These are phyloP conservation scores for Tiaroga cobitis DNA, from an alignment of 2,797 vertebrate species.

Conservation along the genomic window DNA sequence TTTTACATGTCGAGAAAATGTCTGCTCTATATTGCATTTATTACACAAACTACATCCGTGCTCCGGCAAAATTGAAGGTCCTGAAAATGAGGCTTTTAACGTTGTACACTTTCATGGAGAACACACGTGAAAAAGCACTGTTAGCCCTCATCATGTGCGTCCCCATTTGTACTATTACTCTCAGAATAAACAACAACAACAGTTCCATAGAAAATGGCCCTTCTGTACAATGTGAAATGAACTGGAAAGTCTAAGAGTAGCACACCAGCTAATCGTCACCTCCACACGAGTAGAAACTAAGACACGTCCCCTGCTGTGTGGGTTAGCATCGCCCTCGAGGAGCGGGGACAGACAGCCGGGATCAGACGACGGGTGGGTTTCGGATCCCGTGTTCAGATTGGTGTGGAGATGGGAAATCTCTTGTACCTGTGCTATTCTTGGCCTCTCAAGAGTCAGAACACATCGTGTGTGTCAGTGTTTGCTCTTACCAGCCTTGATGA, in stretches of 20 bases:
- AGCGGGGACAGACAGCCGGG: slow-evolving; percentile 36
- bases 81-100: slow-evolving; percentile 42
- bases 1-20: not conserved
- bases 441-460: slow-evolving; percentile 72
- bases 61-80: slow-evolving; percentile 12
- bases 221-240: not conserved
- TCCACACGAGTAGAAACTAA: not conserved
- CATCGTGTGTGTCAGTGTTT: not conserved
- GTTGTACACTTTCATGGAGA: not conserved
- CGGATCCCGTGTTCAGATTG: slow-evolving; percentile 43
- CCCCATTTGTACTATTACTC: not conserved
- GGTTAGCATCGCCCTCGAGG: not conserved
- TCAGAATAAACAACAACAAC: slow-evolving; percentile 16
- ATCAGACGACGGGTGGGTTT: slow-evolving; percentile 24
- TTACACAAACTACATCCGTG: not conserved
- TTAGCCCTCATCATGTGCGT: slow-evolving; percentile 12
- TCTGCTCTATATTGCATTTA: not conserved
- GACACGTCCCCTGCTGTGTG: not conserved
- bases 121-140: not conserved
- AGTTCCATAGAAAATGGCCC: slow-evolving; percentile 19
- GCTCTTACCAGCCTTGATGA: not conserved
- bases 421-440: slow-evolving; percentile 75
- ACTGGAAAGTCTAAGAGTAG: slow-evolving; percentile 2
- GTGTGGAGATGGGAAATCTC: slow-evolving; percentile 74
- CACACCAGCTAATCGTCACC: slow-evolving; percentile 24